Evolutionary conservation across 1,140 invertebrate genomes (phyloP).

Genomic region (Matsumurasca onukii): DNA sequence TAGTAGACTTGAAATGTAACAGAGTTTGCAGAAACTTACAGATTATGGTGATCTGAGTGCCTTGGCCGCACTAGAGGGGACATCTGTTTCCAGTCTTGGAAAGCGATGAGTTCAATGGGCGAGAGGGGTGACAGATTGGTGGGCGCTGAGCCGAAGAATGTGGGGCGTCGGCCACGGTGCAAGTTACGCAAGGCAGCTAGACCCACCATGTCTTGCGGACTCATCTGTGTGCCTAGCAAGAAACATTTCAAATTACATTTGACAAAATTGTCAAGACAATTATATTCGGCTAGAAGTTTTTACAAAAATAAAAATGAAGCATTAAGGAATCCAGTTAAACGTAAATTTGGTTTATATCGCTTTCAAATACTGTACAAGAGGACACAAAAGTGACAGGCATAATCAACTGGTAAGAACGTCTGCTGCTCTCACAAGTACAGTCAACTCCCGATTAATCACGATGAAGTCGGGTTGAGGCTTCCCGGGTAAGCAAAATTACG

Average conservation of each 20-base stretch:
- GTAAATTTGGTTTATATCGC: background rate
- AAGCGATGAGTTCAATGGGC: constrained; percentile 37
- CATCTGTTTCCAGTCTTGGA: constrained; percentile 38
- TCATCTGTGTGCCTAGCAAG: constrained; percentile 49
- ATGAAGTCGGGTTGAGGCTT: too few relatives aligned
- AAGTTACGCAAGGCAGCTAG: constrained; percentile 77
- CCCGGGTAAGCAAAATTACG: too few relatives aligned
- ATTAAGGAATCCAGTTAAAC: background rate
- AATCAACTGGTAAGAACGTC: too few relatives aligned
- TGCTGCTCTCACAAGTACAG: too few relatives aligned
- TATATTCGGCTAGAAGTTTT: background rate
- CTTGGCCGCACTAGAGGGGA: constrained; percentile 39
- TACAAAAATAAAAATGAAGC: background rate
- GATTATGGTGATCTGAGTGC: constrained; percentile 11
- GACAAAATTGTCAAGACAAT: background rate
- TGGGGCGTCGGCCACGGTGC: constrained; percentile 62
- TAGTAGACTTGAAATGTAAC: too few relatives aligned
- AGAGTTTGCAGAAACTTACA: too few relatives aligned
- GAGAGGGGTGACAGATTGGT: constrained; percentile 33
- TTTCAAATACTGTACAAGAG: too few relatives aligned
- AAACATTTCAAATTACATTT: background rate
- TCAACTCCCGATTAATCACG: too few relatives aligned
- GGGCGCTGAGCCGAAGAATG: background rate
- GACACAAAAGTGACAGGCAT: too few relatives aligned
- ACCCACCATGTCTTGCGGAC: constrained; percentile 73